These are phyloP conservation scores for Chironomus riparius DNA, from an alignment of 2,888 invertebrate genomes.

Conservation along the genomic window DNA sequence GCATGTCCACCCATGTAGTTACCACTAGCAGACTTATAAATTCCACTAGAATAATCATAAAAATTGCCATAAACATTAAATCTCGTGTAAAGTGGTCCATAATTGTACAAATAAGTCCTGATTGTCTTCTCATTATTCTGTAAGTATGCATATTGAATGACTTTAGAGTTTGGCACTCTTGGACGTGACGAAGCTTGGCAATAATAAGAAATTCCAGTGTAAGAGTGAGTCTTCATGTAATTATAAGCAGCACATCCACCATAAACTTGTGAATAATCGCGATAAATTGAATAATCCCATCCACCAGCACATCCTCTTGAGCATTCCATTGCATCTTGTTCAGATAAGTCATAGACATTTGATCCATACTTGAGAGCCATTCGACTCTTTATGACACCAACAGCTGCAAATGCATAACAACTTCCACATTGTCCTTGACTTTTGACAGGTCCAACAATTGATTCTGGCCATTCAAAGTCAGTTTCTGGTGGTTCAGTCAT, in stretches of 20 bases:
- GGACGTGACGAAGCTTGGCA: not conserved
- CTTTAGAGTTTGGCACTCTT: not conserved
- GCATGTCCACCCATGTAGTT: not conserved
- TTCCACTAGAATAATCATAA: not conserved
- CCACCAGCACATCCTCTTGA: not conserved
- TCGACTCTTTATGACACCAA: not conserved
- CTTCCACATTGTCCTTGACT: not conserved
- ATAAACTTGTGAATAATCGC: not conserved
- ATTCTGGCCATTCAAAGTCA: not conserved
- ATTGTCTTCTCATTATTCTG: not conserved
- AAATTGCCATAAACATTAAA: not conserved
- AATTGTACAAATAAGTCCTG: not conserved
- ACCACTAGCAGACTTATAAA: not conserved
- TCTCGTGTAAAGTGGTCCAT: not conserved
- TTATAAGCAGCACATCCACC: not conserved
- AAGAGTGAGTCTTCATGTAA: not conserved
- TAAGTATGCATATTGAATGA: not conserved
- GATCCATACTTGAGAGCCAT: not conserved
- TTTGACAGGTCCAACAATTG: not conserved
- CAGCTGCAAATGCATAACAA: not conserved
- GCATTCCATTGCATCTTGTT: slow-evolving; percentile 1
- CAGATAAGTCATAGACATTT: not conserved
- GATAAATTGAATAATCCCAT: not conserved
- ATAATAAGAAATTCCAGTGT: not conserved
- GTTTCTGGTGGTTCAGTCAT: not conserved